Base-by-base conservation (phyloP, 1,140 invertebrate genomes). In the Notospermus geniculatus region DNA sequence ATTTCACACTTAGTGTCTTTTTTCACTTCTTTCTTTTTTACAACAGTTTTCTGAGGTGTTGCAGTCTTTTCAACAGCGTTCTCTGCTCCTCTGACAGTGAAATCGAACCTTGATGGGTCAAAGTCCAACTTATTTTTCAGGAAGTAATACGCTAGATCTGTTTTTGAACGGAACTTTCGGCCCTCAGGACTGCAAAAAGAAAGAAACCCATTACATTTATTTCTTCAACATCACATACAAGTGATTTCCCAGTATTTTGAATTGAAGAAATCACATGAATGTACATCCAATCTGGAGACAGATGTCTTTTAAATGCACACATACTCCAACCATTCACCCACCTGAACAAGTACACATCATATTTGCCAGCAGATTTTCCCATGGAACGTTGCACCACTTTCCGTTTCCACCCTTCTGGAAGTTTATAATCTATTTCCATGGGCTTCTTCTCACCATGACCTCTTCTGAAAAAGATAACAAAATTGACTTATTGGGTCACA, bases 321-420 rank as follows among this genome's bases (percentile, higher is more conserved):
- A 43, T 43, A 13, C 11, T 43, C 39, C 19, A 13, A 43, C 11
- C 11, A 13, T 29, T 28, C 9, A 29, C 27, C 62, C 64, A 80
- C 78, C 74, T 80, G 64, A 66, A 75, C n/a, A 80, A 63, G 58
- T 80, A 80, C n/a, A 77, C 68, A 68, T 80, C 78, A 69, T 69
- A 79, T 66, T 76, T 76, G 23, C 78, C 78, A 17, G 77, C 75
- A 15, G 78, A 75, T 61, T 72, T 76, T 7, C 78, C 78, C 39
- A 63, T 62, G n/a, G 70, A 52, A 57, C 78, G 63, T 57, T 77
- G 73, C 15, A 73, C 69, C 22, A 74, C 68, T 55, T 71, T 76
- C 27, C 76, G 63, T 17, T 59, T 59, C 77, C 77, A 80, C 2
- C 78, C 78, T 43, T 55, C 30, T 9, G 78, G 78, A 25, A 80